Conservation (phyloP, 2,797 vertebrate genomes). For the Spinus olivaceus region DNA sequence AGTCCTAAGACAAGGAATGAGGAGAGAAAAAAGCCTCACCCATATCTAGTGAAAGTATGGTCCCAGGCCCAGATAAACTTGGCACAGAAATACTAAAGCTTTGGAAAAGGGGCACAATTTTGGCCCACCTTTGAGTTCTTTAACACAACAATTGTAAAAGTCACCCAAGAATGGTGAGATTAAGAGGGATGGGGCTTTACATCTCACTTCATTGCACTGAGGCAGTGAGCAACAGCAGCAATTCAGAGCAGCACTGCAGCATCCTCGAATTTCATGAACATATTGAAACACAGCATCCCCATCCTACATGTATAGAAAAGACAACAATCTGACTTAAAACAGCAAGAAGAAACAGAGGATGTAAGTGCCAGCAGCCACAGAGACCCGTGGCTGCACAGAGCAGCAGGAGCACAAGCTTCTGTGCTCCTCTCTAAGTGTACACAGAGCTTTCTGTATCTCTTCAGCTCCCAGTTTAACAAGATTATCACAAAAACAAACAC, state of each 20-base stretch:
- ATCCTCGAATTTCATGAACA: background rate
- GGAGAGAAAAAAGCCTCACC: background rate
- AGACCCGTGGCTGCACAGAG: accelerated
- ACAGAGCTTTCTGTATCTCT: background rate
- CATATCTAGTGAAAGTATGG: background rate
- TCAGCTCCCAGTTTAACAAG: background rate
- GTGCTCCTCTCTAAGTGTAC: background rate
- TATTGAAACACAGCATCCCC: background rate
- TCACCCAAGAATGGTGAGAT: background rate
- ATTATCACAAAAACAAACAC: background rate
- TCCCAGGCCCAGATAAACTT: background rate
- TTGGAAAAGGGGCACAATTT: background rate
- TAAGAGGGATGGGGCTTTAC: background rate
- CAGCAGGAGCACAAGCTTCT: background rate
- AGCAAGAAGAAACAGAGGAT: background rate
- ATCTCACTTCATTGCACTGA: background rate
- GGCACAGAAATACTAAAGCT: background rate
- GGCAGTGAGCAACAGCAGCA: background rate
- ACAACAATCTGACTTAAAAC: background rate
- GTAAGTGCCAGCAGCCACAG: background rate
- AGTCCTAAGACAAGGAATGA: background rate
- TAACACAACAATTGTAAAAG: background rate
- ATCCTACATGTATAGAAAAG: background rate
- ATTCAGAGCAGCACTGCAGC: accelerated
- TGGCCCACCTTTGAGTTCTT: background rate